Evolutionary conservation across 1,140 invertebrate species (phyloP).

Genomic region (Listronotus oregonensis): DNA sequence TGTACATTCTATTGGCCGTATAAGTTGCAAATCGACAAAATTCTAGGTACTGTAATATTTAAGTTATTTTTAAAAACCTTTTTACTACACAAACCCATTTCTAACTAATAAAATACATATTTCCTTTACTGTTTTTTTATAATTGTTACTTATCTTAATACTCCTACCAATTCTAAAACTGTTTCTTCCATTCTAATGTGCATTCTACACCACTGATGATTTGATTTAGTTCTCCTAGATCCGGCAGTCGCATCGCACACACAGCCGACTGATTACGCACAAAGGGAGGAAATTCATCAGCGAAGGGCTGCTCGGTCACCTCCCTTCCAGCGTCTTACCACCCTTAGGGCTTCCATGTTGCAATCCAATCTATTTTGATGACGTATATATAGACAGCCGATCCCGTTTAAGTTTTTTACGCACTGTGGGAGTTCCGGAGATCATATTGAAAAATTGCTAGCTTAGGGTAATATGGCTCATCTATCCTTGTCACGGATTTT

Average conservation of each 20-base stretch:
- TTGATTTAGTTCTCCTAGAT: slow-evolving; percentile 39
- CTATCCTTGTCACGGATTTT: slow-evolving; percentile 1
- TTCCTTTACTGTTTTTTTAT: no score
- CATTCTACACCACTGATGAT: slow-evolving; percentile 24
- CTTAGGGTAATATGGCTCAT: slow-evolving; percentile 16
- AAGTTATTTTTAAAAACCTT: no score
- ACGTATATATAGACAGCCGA: slow-evolving; percentile 36
- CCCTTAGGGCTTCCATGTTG: slow-evolving; percentile 34
- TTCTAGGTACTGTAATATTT: no score
- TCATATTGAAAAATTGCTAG: slow-evolving; percentile 33
- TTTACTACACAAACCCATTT: no score
- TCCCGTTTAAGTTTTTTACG: slow-evolving; percentile 33
- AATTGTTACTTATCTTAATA: no score
- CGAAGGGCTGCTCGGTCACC: slow-evolving; percentile 36
- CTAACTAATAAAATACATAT: no score
- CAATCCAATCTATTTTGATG: slow-evolving; percentile 40
- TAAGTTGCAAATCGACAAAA: no score
- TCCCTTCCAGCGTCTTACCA: slow-evolving; percentile 45
- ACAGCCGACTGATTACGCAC: slow-evolving; percentile 42
- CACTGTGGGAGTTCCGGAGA: slow-evolving; percentile 32
- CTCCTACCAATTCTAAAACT: no score
- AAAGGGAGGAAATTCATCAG: slow-evolving; percentile 49
- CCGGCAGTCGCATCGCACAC: slow-evolving; percentile 26
- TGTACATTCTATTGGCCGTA: no score
- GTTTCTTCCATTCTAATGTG: no score